These are phyloP conservation scores for Bradypodion ventrale DNA, from an alignment of 2,797 vertebrate genomes.

Conservation along the genomic window DNA sequence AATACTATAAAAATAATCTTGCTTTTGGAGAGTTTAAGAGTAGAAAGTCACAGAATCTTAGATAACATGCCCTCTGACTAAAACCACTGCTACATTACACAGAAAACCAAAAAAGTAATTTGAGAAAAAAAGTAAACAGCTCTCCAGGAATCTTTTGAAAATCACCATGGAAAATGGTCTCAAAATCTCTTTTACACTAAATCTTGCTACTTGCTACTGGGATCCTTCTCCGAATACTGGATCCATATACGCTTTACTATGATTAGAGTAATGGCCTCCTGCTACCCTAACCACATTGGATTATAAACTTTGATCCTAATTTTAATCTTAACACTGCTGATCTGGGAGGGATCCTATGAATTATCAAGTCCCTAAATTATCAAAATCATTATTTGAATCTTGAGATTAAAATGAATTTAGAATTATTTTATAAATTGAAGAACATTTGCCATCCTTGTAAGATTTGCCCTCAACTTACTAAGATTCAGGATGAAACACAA, in stretches of 20 bases:
- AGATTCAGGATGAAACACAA: background rate
- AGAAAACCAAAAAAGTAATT: background rate
- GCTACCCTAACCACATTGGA: background rate
- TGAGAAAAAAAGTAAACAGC: background rate
- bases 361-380: background rate
- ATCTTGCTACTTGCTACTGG: too few species aligned
- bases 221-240: background rate
- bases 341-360: too few species aligned
- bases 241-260: background rate
- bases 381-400: background rate
- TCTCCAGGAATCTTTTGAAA: too few species aligned
- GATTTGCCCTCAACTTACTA: background rate
- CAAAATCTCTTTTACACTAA: background rate
- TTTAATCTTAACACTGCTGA: too few species aligned
- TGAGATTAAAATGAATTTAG: background rate
- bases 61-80: too few species aligned
- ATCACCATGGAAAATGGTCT: background rate
- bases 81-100: background rate
- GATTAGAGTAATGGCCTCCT: background rate
- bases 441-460: background rate
- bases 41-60: background rate
- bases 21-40: too few species aligned
- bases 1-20: too few species aligned
- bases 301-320: too few species aligned
- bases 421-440: conserved; percentile 1